A percentile compares a stretch with the other conserved stretches of the same genome.
These are phyloP conservation scores for Orchestes rusci DNA, from an alignment of 2,888 invertebrate genomes.

Conservation along the genomic window DNA sequence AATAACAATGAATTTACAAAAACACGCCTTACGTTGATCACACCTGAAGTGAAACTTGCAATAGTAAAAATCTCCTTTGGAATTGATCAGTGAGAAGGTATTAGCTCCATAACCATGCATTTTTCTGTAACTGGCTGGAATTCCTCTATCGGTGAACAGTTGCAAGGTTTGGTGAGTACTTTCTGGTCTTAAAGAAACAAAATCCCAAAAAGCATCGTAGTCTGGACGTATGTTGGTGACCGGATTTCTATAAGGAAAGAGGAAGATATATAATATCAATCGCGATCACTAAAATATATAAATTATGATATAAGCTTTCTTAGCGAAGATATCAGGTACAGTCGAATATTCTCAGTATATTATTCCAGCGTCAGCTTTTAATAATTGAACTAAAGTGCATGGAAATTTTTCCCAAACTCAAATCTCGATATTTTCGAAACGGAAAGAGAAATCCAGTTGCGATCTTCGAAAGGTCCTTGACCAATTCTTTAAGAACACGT, in stretches of 20 bases:
- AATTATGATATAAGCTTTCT: too few species aligned
- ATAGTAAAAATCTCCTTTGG: slow-evolving; percentile 60
- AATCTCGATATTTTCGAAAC: too few species aligned
- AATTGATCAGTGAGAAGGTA: slow-evolving; percentile 85
- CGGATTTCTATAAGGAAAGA: slow-evolving; percentile 62
- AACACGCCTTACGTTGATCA: slow-evolving; percentile 62
- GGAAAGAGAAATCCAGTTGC: too few species aligned
- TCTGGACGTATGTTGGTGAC: slow-evolving; percentile 85
- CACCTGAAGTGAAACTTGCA: slow-evolving; percentile 92
- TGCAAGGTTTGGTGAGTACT: slow-evolving; percentile 77
- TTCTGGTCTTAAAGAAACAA: slow-evolving; percentile 80
- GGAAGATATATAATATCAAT: too few species aligned
- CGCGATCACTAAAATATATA: too few species aligned
- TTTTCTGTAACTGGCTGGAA: slow-evolving; percentile 71
- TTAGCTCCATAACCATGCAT: slow-evolving; percentile 88
- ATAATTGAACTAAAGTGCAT: too few species aligned
- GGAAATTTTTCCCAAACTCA: too few species aligned
- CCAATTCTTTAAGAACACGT: too few species aligned
- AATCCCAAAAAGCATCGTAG: slow-evolving; percentile 93
- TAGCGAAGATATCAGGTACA: too few species aligned
- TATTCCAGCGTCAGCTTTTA: too few species aligned
- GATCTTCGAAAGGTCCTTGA: too few species aligned
- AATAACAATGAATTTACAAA: neutral
- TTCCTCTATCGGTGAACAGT: slow-evolving; percentile 85
- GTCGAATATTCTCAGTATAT: too few species aligned